These are phyloP conservation scores for Alectura lathami DNA, from an alignment of 2,113 vertebrate genomes.

Conservation along the genomic window DNA sequence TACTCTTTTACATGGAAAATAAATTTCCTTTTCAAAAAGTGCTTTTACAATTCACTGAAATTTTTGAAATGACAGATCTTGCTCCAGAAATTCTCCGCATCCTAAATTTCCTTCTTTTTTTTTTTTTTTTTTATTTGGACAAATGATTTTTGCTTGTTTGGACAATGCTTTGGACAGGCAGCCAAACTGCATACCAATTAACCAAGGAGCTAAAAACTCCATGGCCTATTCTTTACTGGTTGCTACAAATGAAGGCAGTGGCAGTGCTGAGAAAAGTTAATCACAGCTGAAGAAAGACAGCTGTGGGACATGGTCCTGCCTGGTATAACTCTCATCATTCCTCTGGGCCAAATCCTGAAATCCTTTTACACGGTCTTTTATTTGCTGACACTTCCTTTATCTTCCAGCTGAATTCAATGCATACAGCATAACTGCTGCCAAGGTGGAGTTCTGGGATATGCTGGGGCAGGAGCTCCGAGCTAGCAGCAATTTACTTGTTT, in stretches of 20 bases:
- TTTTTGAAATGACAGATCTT: background rate
- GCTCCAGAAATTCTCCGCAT: background rate
- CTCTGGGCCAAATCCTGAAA: conserved; percentile 1
- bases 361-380: background rate
- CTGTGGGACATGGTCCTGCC: background rate
- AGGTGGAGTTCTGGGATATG: conserved; percentile 19
- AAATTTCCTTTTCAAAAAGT: background rate
- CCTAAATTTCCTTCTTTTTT: background rate
- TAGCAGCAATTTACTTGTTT: conserved; percentile 53
- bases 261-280: background rate
- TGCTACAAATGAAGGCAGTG: background rate
- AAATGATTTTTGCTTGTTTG: background rate
- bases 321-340: background rate
- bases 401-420: background rate
- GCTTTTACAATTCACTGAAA: background rate
- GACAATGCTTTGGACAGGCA: background rate
- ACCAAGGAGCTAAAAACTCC: background rate
- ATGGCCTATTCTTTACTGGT: background rate
- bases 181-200: background rate
- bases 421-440: background rate
- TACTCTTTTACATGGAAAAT: background rate
- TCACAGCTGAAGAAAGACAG: background rate
- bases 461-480: conserved; percentile 29
- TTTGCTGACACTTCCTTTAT: conserved; percentile 32
- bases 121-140: background rate